Conservation (phyloP, 2,797 vertebrate genomes). For the Buphagus erythrorhynchus region DNA sequence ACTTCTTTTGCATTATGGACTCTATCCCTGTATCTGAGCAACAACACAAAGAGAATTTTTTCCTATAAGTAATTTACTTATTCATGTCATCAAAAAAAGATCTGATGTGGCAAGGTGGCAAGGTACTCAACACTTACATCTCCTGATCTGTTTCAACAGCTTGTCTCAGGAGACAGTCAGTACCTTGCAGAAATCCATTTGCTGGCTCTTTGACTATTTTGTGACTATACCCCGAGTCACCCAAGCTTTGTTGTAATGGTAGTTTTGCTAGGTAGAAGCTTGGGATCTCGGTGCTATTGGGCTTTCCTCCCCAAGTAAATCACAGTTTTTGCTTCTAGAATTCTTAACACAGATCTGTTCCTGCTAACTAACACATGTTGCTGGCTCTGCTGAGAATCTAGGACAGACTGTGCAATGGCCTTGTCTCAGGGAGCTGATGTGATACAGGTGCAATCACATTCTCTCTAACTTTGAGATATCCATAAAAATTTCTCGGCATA, state of each 20-base stretch:
- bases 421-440: neutral
- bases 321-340: neutral
- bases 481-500: neutral
- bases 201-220: neutral
- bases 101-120: neutral
- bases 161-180: neutral
- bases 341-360: neutral
- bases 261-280: neutral
- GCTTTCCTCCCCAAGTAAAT: neutral
- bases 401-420: neutral
- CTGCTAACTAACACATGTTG: accelerated
- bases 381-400: neutral
- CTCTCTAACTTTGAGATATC: neutral
- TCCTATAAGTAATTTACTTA: neutral
- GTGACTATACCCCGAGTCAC: neutral
- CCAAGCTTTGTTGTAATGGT: neutral
- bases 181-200: neutral
- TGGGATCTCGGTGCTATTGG: neutral
- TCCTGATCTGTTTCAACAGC: neutral
- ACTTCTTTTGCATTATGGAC: neutral
- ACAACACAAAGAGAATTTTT: neutral
- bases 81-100: neutral
- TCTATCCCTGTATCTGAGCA: neutral
- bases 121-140: neutral
- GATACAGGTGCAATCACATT: neutral